Conservation (phyloP, 2,888 invertebrate species). For the Mimumesa dahlbomi region DNA sequence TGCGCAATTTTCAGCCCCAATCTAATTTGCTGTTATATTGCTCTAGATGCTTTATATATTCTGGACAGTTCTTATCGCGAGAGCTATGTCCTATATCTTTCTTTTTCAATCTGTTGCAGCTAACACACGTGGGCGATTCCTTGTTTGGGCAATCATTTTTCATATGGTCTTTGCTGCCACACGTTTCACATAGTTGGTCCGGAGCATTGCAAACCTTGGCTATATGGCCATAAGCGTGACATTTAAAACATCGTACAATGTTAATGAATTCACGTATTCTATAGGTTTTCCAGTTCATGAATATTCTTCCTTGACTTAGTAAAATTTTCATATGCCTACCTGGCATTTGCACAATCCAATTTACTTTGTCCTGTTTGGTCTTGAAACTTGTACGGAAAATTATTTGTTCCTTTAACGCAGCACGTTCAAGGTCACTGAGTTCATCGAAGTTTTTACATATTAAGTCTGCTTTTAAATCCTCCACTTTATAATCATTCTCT, state of each 20-base stretch:
- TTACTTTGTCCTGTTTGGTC: not conserved
- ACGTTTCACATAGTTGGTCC: not conserved
- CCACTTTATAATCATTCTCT: not conserved
- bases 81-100: no score
- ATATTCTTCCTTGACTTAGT: not conserved
- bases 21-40: not conserved
- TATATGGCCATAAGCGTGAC: not conserved
- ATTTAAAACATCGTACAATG: not conserved
- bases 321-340: not conserved
- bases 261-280: not conserved
- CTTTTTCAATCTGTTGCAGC: no score
- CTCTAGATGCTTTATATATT: no score
- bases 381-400: not conserved
- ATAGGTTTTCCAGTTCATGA: not conserved
- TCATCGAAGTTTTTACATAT: not conserved
- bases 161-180: not conserved
- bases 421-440: not conserved
- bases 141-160: not conserved
- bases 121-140: not conserved
- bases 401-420: not conserved
- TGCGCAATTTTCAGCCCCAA: not conserved
- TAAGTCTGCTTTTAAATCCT: not conserved
- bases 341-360: not conserved
- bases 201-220: not conserved
- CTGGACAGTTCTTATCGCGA: no score